Conservation (phyloP, 2,113 vertebrate species). For the Elephantulus edwardii region DNA sequence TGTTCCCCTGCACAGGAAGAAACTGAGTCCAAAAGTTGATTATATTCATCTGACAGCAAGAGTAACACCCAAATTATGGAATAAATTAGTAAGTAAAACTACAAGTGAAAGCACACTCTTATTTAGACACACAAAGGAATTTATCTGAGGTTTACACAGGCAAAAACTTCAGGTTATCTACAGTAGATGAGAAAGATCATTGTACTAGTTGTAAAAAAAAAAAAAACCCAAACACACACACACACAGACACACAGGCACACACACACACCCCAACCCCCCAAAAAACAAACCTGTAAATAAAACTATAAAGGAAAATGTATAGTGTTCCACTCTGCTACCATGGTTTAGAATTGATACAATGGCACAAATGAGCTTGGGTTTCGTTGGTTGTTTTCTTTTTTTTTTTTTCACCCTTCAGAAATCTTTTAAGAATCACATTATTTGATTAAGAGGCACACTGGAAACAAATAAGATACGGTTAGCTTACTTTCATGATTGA, state of each 20-base stretch:
- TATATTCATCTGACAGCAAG: conserved; percentile 63
- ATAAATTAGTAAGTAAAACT: conserved; percentile 68
- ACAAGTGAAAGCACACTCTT: conserved; percentile 55
- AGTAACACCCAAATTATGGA: conserved; percentile 67
- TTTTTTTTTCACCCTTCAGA: not conserved
- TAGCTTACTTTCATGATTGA: not conserved
- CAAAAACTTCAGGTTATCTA: conserved; percentile 11
- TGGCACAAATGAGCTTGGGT: not conserved
- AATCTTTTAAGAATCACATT: conserved; percentile 54
- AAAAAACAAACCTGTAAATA: not conserved
- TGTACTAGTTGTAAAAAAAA: not conserved
- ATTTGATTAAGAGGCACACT: not conserved
- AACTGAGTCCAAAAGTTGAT: conserved; percentile 60
- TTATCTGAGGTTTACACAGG: conserved; percentile 43
- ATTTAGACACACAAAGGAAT: conserved; percentile 61
- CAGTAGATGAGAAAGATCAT: conserved; percentile 43
- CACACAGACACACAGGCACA: too few species aligned
- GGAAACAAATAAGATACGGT: conserved; percentile 16
- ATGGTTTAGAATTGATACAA: not conserved
- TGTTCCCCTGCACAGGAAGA: conserved; percentile 57
- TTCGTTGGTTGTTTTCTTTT: not conserved
- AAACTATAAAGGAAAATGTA: conserved; percentile 25
- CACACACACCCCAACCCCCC: too few species aligned
- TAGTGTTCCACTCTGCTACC: not conserved
- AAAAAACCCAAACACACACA: too few species aligned